A percentile compares a stretch with the other conserved stretches of the same genome.
Conservation (phyloP, 2,888 invertebrate genomes). For the Philaethria dido region DNA sequence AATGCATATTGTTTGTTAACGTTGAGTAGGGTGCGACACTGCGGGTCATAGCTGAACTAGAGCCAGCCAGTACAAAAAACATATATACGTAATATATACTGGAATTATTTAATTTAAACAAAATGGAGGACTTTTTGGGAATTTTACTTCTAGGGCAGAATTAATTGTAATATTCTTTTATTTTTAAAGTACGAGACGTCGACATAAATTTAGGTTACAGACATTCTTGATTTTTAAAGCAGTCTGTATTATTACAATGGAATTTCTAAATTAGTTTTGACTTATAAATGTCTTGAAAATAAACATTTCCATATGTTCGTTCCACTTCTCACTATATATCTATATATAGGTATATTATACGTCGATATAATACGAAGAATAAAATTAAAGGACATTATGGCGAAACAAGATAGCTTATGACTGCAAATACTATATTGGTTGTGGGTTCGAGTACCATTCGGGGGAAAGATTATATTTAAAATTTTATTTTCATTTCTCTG, state of each 20-base stretch:
- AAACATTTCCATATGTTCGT: too few species aligned
- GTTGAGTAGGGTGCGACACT: conserved; percentile 50
- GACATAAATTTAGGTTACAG: background rate
- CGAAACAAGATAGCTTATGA: too few species aligned
- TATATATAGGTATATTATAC: too few species aligned
- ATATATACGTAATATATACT: conserved; percentile 7
- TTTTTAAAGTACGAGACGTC: background rate
- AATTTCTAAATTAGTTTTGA: background rate
- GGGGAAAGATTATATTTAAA: too few species aligned
- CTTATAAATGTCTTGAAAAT: too few species aligned
- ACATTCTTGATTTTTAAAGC: background rate
- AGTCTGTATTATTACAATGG: background rate
- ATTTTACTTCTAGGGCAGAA: background rate
- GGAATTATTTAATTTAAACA: conserved; percentile 3
- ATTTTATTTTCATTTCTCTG: too few species aligned
- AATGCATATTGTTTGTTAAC: conserved; percentile 58
- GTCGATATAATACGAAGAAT: too few species aligned
- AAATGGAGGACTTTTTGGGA: background rate
- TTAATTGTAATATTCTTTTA: background rate
- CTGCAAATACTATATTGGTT: too few species aligned
- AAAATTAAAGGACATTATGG: too few species aligned
- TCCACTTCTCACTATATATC: too few species aligned
- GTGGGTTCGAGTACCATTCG: too few species aligned
- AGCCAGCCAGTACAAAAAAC: conserved; percentile 48
- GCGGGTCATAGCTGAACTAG: conserved; percentile 50